Conservation (phyloP, 2,888 invertebrate genomes). For the Tanypteryx hageni region DNA sequence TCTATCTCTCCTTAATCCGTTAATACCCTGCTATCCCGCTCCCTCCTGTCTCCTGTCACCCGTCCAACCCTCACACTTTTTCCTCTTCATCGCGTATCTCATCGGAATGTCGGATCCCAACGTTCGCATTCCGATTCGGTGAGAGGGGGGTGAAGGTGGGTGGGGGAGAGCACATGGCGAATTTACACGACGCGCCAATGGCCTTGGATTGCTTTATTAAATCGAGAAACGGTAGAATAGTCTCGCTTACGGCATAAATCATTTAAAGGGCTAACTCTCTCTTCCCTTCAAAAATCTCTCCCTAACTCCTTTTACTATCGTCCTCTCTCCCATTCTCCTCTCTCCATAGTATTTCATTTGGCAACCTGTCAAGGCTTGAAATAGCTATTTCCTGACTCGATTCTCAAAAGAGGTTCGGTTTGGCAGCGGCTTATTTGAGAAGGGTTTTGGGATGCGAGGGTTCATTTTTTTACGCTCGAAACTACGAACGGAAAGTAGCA, state of each 20-base stretch:
- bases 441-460: not conserved
- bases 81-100: not conserved
- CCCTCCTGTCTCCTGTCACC: not conserved
- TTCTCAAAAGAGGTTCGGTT: conserved; percentile 5
- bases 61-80: not conserved
- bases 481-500: not conserved
- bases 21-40: not conserved
- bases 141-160: not conserved
- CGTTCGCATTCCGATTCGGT: conserved; percentile 17
- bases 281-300: not conserved
- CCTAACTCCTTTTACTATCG: not conserved
- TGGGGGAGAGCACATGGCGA: not conserved
- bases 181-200: not conserved
- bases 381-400: not conserved
- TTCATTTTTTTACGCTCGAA: not conserved
- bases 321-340: not conserved
- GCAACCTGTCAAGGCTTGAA: conserved; percentile 24
- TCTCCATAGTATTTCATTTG: not conserved
- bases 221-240: conserved; percentile 7
- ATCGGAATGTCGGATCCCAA: not conserved
- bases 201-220: conserved; percentile 12
- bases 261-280: not conserved
- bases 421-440: conserved; percentile 6
- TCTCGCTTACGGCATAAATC: conserved; percentile 1
- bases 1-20: conserved; percentile 20